Percentiles rank a stretch among this genome's conserved stretches.
Conservation (phyloP, 1,140 invertebrate species). For the Meloidogyne exigua region DNA sequence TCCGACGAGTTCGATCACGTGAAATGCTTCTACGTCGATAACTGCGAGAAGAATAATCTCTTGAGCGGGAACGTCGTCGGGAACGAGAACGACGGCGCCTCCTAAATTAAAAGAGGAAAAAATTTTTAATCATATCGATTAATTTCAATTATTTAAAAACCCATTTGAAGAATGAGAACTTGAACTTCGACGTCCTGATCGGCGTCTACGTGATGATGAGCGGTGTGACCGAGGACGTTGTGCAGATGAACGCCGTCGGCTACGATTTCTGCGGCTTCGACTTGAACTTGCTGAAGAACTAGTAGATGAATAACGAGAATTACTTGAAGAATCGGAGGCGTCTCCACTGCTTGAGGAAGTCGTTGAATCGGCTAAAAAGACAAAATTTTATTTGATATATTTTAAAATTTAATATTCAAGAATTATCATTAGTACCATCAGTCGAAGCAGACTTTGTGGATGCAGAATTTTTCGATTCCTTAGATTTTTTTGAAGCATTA, state of each 20-base stretch:
- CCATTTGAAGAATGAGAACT: neutral
- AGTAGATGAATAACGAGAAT: slow-evolving; percentile 2
- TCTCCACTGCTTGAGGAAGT: neutral
- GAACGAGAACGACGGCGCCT: slow-evolving; percentile 10
- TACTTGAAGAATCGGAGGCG: neutral
- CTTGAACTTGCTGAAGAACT: neutral
- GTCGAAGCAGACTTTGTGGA: neutral
- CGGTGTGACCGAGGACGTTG: neutral
- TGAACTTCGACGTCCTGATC: neutral
- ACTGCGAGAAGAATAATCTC: slow-evolving; percentile 2
- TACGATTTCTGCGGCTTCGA: neutral
- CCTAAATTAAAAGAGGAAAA: neutral
- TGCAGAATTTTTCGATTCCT: neutral
- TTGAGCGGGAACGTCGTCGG: neutral
- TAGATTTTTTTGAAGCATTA: neutral
- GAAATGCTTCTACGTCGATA: neutral
- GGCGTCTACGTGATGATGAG: slow-evolving; percentile 5
- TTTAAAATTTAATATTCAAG: too few species aligned
- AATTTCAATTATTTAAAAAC: neutral
- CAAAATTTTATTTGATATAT: neutral
- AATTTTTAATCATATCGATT: neutral
- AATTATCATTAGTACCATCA: too few species aligned
- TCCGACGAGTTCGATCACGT: slow-evolving; percentile 12
- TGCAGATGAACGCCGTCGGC: slow-evolving; percentile 11
- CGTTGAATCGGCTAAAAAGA: slow-evolving; percentile 1